Evolutionary conservation across 1,140 invertebrate species (phyloP).

Genomic region (Anastrepha ludens): DNA sequence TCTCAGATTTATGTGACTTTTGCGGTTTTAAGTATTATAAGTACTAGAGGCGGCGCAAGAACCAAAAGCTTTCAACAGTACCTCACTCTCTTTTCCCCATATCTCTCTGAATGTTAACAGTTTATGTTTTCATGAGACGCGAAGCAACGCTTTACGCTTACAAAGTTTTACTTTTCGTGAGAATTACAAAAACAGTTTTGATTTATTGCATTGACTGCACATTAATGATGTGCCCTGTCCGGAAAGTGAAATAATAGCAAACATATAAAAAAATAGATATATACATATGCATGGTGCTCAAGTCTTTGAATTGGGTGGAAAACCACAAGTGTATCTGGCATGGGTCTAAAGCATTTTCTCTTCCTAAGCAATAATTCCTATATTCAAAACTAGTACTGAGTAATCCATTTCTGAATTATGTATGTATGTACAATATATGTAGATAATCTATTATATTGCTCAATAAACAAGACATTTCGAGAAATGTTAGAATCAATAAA

Average conservation of each 20-base stretch:
- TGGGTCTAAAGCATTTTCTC: too few relatives aligned
- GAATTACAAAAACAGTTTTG: constrained; percentile 27
- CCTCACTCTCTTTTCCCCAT: neutral
- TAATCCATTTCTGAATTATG: too few relatives aligned
- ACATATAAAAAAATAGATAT: neutral
- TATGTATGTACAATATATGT: too few relatives aligned
- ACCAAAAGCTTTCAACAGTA: neutral
- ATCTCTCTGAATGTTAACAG: neutral
- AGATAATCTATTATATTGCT: too few relatives aligned
- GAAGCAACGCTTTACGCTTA: neutral
- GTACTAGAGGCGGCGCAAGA: neutral
- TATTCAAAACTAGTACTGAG: too few relatives aligned
- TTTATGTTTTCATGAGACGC: neutral
- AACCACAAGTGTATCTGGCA: too few relatives aligned
- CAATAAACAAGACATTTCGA: too few relatives aligned
- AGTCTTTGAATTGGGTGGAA: too few relatives aligned
- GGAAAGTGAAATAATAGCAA: neutral
- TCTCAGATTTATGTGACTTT: constrained; percentile 69
- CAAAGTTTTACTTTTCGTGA: neutral
- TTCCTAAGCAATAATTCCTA: too few relatives aligned
- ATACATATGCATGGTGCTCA: too few relatives aligned
- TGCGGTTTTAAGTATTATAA: neutral
- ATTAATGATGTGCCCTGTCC: neutral
- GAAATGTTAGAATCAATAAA: too few relatives aligned
- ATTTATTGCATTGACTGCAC: constrained; percentile 15